Percentiles rank a stretch among this genome's conserved stretches.
phyloP scores from a whole-genome alignment of 1,140 invertebrate species.

The Bombus haemorrhoidalis region DNA sequence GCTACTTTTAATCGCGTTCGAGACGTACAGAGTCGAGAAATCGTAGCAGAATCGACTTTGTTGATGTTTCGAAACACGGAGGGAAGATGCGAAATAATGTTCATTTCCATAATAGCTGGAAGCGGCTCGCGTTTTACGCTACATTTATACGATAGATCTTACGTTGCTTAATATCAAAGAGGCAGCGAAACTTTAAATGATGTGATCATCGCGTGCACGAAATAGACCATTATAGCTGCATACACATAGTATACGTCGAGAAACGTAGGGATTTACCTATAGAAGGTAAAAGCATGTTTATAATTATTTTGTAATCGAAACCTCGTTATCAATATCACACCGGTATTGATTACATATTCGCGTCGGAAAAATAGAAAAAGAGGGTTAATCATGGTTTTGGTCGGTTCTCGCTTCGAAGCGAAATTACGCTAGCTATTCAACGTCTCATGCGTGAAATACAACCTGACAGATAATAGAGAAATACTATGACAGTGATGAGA shows the following conservation, averaged over 20 bases:
- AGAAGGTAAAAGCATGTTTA: not conserved
- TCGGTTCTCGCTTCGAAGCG: not conserved
- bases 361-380: not conserved
- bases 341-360: not conserved
- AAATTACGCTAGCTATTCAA: not conserved
- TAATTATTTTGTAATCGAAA: not conserved
- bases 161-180: too few species aligned
- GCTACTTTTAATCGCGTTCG: not conserved
- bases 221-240: not conserved
- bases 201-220: not conserved
- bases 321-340: not conserved
- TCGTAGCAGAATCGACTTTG: not conserved
- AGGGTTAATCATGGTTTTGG: not conserved
- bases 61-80: not conserved
- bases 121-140: not conserved
- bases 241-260: not conserved
- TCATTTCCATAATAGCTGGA: not conserved
- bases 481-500: not conserved
- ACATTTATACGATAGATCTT: not conserved
- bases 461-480: not conserved
- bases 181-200: too few species aligned
- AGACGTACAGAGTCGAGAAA: not conserved
- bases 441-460: not conserved
- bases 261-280: not conserved
- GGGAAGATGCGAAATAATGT: rapidly evolving